Evolutionary conservation across 2,888 invertebrate species (phyloP), one percentile per base, ranked within the genome.

Genomic region (Liodrosophila aerea): DNA sequence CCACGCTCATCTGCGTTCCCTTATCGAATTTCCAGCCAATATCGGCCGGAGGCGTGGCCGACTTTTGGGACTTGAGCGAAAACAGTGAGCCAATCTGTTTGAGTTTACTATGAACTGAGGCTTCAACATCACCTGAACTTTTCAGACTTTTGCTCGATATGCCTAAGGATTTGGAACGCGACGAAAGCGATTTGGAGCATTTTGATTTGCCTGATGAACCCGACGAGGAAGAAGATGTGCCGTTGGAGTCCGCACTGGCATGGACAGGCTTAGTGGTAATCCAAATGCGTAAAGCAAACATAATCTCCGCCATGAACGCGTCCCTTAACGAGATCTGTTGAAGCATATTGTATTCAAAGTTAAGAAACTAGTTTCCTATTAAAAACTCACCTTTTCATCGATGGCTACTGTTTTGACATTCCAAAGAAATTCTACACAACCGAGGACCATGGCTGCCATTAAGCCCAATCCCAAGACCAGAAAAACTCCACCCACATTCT

Each of bases 401-500:
- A 94, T 93, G 16, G 95, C 93, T 43, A 95, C 93, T 84, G 95
- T 92, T 71, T 94, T 92, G 1, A 96, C 93, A 88, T 97, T 95
- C 93, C 96, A 94, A 12, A 96, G 90, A 87, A 98, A 97, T 88
- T 98, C 97, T 13, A 94, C 91, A 7, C 96, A 89, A 4, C 96
- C 96, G 12, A 97, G 93, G 1, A 94, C 63, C 34, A 95, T 91
- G 0, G 96, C 95, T 13, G 94, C 88, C 1, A 92, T 85, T 41
- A 95, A 93, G 0, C 97, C 97, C 7, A 92, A 90, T 1, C 94
- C 93, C 5, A 98, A 91, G 3, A 98, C 96, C 18, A 97, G 92
- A 88, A 97, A 98, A 40, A 97, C 96, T 72, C 98, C 97, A 71
- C 97, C 97, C 0, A 97, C 96, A 89, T 98, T 97, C 63, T 87